phyloP scores from a whole-genome alignment of 2,888 invertebrate genomes.

The Julus scandinavius region DNA sequence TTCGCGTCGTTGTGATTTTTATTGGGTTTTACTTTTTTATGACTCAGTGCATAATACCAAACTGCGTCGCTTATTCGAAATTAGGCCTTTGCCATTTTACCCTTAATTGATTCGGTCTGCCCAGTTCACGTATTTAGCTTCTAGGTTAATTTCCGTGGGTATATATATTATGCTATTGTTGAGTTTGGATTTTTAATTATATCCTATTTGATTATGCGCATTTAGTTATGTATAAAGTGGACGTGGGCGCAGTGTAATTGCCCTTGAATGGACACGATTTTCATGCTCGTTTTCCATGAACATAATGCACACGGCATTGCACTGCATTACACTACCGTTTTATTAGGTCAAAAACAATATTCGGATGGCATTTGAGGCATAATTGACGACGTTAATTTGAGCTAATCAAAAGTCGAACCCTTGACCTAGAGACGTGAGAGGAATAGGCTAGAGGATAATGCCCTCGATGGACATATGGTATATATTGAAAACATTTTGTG shows the following conservation, averaged over 20 bases:
- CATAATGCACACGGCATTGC: not conserved
- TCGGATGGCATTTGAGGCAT: not conserved
- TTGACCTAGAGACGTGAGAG: conserved; percentile 41
- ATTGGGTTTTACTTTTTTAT: too few species aligned
- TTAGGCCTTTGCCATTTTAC: not conserved
- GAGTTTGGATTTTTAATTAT: not conserved
- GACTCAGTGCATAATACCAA: too few species aligned
- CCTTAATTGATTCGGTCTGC: conserved; percentile 24
- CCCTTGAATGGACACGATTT: conserved; percentile 22
- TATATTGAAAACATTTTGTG: not conserved
- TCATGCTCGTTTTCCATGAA: not conserved
- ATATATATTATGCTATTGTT: not conserved
- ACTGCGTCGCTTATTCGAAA: not conserved
- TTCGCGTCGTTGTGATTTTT: too few species aligned
- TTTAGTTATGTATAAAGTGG: not conserved
- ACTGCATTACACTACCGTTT: conserved; percentile 6
- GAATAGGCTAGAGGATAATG: not conserved
- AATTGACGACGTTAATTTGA: conserved; percentile 23
- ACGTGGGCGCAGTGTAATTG: conserved; percentile 41
- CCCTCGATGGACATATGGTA: not conserved
- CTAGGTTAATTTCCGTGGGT: conserved; percentile 17
- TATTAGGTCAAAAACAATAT: conserved; percentile 28
- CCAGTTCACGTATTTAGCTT: conserved; percentile 13
- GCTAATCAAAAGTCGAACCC: conserved; percentile 43
- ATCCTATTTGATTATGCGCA: not conserved